These are phyloP conservation scores for Rhagonycha lutea DNA, from an alignment of 2,888 invertebrate species.

Conservation along the genomic window DNA sequence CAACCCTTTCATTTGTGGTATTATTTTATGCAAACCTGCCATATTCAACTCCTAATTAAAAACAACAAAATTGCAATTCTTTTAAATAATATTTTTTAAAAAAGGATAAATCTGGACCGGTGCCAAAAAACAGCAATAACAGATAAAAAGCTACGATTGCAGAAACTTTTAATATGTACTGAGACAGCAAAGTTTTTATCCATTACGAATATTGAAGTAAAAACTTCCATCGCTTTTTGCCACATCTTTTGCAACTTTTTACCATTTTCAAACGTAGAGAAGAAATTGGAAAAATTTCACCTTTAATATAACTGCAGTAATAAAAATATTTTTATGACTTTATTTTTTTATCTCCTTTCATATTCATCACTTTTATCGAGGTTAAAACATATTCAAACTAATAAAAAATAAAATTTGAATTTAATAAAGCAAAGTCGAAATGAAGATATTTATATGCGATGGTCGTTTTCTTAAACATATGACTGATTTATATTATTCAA, in stretches of 20 bases:
- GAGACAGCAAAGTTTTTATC: conserved; percentile 3
- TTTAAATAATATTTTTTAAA: background rate
- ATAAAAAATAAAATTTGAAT: background rate
- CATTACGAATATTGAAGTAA: conserved; percentile 4
- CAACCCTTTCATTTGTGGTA: background rate
- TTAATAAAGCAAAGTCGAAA: background rate
- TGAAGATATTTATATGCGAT: background rate
- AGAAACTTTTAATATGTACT: background rate
- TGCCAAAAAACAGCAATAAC: conserved; percentile 1
- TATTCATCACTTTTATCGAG: background rate
- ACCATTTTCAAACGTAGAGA: background rate
- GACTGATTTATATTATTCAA: background rate
- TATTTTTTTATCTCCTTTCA: background rate
- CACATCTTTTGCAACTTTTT: conserved; percentile 2
- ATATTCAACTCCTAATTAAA: background rate
- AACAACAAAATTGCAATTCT: background rate
- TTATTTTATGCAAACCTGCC: background rate
- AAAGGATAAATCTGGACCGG: background rate
- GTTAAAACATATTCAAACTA: background rate
- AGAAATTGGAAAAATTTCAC: conserved; percentile 4
- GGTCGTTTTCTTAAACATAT: background rate
- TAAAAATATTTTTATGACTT: conserved; percentile 1
- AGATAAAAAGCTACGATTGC: background rate
- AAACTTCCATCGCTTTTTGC: background rate
- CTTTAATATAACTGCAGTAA: conserved; percentile 1